These are phyloP conservation scores for Dipus sagitta DNA, from an alignment of 2,797 vertebrate species.

Conservation along the genomic window DNA sequence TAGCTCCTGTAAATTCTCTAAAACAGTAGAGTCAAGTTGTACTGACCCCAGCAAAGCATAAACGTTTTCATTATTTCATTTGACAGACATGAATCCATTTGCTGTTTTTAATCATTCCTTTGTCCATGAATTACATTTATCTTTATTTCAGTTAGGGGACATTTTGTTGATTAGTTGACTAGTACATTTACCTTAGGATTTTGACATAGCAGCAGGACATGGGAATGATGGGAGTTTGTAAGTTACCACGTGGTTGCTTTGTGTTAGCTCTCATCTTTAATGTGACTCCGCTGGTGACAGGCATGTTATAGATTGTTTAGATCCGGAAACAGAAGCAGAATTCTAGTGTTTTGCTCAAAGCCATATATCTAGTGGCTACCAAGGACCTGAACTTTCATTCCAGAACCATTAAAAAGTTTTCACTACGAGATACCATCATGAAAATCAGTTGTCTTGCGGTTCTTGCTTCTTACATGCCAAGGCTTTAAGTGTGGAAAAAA, in stretches of 20 bases:
- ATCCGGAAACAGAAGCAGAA: conserved; percentile 29
- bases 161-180: conserved; percentile 31
- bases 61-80: conserved; percentile 36
- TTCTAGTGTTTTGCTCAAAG: conserved; percentile 16
- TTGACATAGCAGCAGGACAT: neutral
- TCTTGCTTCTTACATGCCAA: conserved; percentile 22
- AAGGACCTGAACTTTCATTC: conserved; percentile 12
- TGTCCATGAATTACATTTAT: conserved; percentile 29
- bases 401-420: conserved; percentile 23
- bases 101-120: conserved; percentile 7
- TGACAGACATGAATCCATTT: conserved; percentile 19
- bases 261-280: neutral
- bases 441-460: conserved; percentile 14
- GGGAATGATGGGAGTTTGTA: conserved; percentile 5
- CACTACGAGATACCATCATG: neutral
- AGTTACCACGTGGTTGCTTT: conserved; percentile 9
- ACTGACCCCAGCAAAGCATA: neutral
- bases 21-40: neutral
- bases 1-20: neutral
- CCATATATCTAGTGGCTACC: neutral
- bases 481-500: conserved; percentile 11
- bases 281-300: neutral
- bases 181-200: conserved; percentile 3
- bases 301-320: conserved; percentile 11
- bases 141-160: conserved; percentile 34